Base-by-base conservation (phyloP, 2,888 invertebrate genomes). In the Himalopsyche tibetana region DNA sequence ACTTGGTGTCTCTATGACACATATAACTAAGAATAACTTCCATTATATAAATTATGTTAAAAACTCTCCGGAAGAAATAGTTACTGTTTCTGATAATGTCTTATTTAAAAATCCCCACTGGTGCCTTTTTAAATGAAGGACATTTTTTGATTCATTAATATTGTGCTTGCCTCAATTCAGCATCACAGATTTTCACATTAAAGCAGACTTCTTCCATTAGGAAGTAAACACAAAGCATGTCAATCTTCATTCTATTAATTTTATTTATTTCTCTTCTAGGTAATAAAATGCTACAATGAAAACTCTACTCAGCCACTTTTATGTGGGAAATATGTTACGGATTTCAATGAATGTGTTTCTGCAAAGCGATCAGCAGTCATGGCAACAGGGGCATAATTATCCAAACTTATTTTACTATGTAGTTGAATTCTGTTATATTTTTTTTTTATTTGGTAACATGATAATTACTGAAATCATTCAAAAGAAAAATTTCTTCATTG, bases 271-370 rank as follows among this genome's bases (percentile, higher is more conserved):
- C 74, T 51, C 9, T 88, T 88, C 82, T 84, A 88, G 88, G 88
- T 88, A 11, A 86, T 88, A 15, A 85, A 88, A 83, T 88, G 88
- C 38, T 88, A 88, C 55, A 85, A 85, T 74, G 86, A 88, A 79
- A 88, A 88, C 74, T 81, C 88, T 17, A 88, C 85, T 6, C 87
- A 88, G 55, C 84, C 88, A 2, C 83, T 88, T n/a, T 19, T 88
- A 38, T 88, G 88, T 40, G 86, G 88, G 19, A 86, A 88, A 79
- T 87, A 84, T 80, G 88, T 88, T n/a, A 84, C 82, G 45, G 87
- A 86, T 42, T 88, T 88, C 74, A 88, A 88, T 63, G 85, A 88
- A 55, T 88, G 88, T 84, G 88, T 88, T 36, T 79, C 88, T 19
- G 87, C 55, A 55, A 88, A 87, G 80, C 80, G 88, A 38, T 81